Conservation (phyloP, 1,140 invertebrate species). For the Wiebesia pumilae region DNA sequence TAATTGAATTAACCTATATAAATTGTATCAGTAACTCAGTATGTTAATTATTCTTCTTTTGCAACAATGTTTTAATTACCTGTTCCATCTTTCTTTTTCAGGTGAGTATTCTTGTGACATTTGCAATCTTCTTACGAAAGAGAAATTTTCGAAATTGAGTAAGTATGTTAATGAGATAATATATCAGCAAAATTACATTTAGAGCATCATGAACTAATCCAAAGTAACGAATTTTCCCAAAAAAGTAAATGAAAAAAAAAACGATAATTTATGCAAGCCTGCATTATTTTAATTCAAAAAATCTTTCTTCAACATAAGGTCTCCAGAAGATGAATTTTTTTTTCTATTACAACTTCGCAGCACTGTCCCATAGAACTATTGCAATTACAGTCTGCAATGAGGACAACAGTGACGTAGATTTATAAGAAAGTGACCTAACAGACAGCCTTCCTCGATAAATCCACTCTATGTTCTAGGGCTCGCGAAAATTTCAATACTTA, state of each 20-base stretch:
- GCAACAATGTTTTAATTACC: no score
- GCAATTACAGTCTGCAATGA: slow-evolving; percentile 5
- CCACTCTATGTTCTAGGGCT: neutral
- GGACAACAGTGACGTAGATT: neutral
- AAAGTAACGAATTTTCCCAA: no score
- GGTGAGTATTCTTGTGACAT: slow-evolving; percentile 25
- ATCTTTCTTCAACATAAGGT: neutral
- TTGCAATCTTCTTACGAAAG: neutral
- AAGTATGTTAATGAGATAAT: slow-evolving; percentile 12
- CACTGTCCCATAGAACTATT: slow-evolving; percentile 1
- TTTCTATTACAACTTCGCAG: neutral
- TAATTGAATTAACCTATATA: neutral
- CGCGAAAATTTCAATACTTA: slow-evolving; percentile 48
- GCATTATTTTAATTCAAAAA: neutral
- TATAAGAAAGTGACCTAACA: neutral
- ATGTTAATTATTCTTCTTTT: no score
- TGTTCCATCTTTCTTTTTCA: slow-evolving; percentile 17
- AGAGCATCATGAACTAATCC: no score
- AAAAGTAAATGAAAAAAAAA: neutral
- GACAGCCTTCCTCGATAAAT: neutral
- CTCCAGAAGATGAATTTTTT: neutral
- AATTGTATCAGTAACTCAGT: no score
- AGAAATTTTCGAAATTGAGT: neutral
- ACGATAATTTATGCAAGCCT: neutral
- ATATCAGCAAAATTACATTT: no score